Percentiles rank a stretch among this genome's conserved stretches.
These are phyloP conservation scores for Ischnura elegans DNA, from an alignment of 2,888 invertebrate species.

Conservation along the genomic window DNA sequence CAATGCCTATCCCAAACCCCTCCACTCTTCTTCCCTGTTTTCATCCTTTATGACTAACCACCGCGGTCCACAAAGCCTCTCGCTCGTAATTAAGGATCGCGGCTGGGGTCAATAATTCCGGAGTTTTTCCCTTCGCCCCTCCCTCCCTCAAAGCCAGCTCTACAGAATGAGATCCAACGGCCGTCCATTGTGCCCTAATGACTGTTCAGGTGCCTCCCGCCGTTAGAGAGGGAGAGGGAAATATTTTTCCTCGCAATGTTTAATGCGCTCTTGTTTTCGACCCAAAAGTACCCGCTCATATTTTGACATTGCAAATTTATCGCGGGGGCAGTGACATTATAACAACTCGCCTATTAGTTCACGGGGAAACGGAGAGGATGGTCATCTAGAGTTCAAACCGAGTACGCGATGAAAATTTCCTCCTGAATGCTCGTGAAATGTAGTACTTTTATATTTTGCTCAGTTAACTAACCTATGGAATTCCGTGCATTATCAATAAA, in stretches of 20 bases:
- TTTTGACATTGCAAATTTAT: background rate
- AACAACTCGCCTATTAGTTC: background rate
- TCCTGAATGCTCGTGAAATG: background rate
- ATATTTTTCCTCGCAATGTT: background rate
- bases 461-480: background rate
- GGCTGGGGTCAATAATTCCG: background rate
- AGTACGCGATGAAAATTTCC: background rate
- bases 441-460: background rate
- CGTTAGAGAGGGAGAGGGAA: background rate
- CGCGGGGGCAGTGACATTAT: background rate
- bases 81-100: constrained; percentile 18
- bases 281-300: background rate
- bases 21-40: background rate
- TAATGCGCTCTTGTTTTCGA: background rate
- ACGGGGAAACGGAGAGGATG: background rate
- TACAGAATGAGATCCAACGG: background rate
- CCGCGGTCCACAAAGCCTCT: too few relatives aligned
- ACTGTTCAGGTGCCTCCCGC: background rate
- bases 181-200: background rate
- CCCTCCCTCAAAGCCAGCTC: background rate
- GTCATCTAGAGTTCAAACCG: background rate
- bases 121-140: background rate
- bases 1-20: background rate
- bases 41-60: too few relatives aligned
- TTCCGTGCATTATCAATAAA: background rate